Percentiles rank a stretch among this genome's conserved stretches.
Evolutionary conservation across 2,113 vertebrate genomes (phyloP).

Genomic region (Poeciliopsis retropinna): DNA sequence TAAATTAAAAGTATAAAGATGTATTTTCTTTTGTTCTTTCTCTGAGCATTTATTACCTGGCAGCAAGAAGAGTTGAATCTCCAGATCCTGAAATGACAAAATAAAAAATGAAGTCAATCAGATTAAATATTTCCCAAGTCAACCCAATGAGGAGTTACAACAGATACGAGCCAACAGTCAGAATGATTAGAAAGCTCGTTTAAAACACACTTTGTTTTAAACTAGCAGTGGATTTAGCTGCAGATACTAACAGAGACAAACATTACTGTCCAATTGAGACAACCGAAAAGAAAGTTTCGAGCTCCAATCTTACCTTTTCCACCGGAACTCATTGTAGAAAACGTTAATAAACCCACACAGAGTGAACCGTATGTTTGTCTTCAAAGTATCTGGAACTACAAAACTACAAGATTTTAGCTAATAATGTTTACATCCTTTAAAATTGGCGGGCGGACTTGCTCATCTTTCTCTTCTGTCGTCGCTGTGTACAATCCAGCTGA

Average conservation of each 20-base stretch:
- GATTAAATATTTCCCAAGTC: not conserved
- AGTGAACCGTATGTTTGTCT: not conserved
- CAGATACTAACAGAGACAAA: not conserved
- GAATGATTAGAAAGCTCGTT: not conserved
- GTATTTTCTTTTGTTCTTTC: too few species aligned
- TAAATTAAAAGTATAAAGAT: too few species aligned
- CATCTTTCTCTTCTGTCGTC: not conserved
- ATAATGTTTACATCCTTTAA: constrained; percentile 59
- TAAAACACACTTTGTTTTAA: not conserved
- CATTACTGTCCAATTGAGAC: not conserved
- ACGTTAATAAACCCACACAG: not conserved
- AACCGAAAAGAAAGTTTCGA: not conserved
- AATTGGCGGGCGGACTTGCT: constrained; percentile 65
- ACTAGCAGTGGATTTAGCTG: not conserved
- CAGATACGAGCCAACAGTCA: not conserved
- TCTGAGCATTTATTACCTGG: constrained; percentile 50
- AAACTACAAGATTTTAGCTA: not conserved
- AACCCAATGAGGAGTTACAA: too few species aligned
- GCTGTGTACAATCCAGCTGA: too few species aligned
- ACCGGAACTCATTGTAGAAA: constrained; percentile 44
- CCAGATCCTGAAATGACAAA: constrained; percentile 50
- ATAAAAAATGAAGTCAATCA: not conserved
- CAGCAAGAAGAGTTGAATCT: constrained; percentile 48
- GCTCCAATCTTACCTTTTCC: constrained; percentile 55
- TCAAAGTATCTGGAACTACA: not conserved